Conservation (phyloP, 2,888 invertebrate species). For the Phorcus lineatus region DNA sequence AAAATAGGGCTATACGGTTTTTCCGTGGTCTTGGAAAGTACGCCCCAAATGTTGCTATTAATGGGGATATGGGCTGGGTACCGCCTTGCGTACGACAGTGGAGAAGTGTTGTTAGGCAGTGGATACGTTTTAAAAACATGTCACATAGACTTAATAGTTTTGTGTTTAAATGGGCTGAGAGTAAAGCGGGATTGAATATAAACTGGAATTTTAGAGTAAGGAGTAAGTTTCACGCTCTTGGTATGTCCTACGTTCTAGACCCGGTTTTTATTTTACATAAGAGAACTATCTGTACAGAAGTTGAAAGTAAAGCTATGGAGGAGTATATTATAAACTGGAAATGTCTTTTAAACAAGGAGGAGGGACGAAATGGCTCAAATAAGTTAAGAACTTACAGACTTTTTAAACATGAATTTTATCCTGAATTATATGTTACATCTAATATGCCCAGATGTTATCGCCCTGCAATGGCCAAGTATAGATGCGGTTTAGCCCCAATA, state of each 20-base stretch:
- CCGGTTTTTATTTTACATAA: too few relatives aligned
- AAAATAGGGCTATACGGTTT: background rate
- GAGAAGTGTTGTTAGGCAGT: background rate
- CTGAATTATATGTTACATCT: too few relatives aligned
- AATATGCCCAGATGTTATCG: too few relatives aligned
- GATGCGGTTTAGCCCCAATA: too few relatives aligned
- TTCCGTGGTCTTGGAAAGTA: constrained; percentile 12
- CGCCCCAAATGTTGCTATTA: constrained; percentile 30
- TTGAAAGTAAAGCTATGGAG: too few relatives aligned
- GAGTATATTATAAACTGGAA: too few relatives aligned
- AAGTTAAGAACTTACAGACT: too few relatives aligned
- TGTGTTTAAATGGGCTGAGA: constrained; percentile 4
- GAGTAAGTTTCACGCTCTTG: background rate
- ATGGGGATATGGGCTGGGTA: constrained; percentile 34
- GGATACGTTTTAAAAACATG: background rate
- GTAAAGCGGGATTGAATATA: background rate
- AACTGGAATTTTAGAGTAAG: background rate
- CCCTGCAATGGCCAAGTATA: too few relatives aligned
- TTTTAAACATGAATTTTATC: too few relatives aligned
- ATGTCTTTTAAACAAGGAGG: too few relatives aligned
- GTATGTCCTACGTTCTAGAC: background rate
- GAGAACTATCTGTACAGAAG: too few relatives aligned
- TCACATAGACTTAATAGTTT: constrained; percentile 1
- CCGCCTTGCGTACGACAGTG: constrained; percentile 28
- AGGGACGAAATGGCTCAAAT: too few relatives aligned